Conservation (phyloP, 2,888 invertebrate genomes). For the Nineta flava region DNA sequence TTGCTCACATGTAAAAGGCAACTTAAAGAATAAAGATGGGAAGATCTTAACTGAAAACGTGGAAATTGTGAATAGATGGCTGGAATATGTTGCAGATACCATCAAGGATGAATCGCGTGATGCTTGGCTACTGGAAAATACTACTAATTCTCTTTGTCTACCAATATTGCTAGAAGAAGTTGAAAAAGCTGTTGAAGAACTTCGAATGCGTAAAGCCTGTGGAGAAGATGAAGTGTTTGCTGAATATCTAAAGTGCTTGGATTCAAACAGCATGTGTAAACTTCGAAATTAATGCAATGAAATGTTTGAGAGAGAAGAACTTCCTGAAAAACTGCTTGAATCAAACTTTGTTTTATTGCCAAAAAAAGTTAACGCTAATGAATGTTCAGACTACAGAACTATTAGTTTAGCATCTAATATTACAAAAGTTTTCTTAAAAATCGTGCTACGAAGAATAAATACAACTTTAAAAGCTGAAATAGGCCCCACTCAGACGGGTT, state of each 20-base stretch:
- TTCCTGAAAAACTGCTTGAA: background rate
- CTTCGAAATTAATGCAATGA: background rate
- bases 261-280: background rate
- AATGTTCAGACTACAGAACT: background rate
- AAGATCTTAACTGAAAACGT: background rate
- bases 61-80: background rate
- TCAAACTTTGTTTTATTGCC: background rate
- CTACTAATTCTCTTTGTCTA: background rate
- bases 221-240: background rate
- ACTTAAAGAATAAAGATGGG: background rate
- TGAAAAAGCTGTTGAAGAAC: too few species aligned
- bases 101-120: background rate
- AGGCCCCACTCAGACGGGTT: background rate
- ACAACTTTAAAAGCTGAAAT: background rate
- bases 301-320: background rate
- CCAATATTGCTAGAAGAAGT: background rate
- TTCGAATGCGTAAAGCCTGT: background rate
- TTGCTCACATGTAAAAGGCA: background rate
- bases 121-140: background rate
- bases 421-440: too few species aligned
- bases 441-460: too few species aligned
- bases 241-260: background rate
- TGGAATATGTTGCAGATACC: background rate
- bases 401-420: background rate
- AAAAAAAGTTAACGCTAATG: background rate